These are phyloP conservation scores for Petrocephalus microphthalmus DNA, from an alignment of 2,113 vertebrate species.

Conservation along the genomic window DNA sequence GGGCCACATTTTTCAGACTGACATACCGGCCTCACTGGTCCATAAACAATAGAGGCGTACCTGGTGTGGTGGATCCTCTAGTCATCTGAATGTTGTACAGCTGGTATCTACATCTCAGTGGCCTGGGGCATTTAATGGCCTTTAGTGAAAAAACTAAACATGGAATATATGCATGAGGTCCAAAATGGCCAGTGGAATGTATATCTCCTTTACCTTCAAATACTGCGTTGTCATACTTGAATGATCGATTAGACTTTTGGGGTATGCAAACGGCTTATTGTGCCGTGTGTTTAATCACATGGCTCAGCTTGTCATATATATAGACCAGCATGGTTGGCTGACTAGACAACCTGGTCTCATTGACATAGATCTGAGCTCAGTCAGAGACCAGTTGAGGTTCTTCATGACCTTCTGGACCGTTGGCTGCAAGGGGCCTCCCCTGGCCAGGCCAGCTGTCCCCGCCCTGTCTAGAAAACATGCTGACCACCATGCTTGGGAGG, in stretches of 20 bases:
- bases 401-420: conserved; percentile 7
- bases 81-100: background rate
- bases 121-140: background rate
- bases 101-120: background rate
- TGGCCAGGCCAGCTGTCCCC: conserved; percentile 6
- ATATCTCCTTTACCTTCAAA: background rate
- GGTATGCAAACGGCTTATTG: background rate
- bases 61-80: background rate
- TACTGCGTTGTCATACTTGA: background rate
- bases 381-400: background rate
- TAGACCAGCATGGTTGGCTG: background rate
- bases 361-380: background rate
- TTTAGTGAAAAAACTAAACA: background rate
- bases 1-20: background rate
- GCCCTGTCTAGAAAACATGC: background rate
- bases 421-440: background rate
- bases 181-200: background rate
- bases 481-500: background rate
- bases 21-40: background rate
- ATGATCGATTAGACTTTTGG: background rate
- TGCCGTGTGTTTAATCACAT: background rate
- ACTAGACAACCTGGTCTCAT: background rate
- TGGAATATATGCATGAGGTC: background rate
- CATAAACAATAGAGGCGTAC: background rate
- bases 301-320: background rate